Base-by-base conservation (phyloP, 2,797 vertebrate species). In the Odontamblyopus lacepedii region DNA sequence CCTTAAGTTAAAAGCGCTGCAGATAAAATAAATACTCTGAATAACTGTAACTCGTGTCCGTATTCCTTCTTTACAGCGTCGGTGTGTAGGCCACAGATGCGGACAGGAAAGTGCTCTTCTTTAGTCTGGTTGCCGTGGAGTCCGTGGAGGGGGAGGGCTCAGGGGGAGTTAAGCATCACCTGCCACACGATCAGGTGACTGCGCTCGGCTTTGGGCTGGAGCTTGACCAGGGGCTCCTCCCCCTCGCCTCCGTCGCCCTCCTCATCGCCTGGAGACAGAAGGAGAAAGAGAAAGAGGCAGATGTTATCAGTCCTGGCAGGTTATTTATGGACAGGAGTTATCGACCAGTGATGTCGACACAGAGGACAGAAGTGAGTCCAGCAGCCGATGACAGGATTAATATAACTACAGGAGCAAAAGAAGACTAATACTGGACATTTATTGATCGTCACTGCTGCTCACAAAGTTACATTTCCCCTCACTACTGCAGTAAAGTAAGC, bases 141-240 rank as follows among this genome's bases (percentile, higher is more conserved):
- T 19, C 19, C 18, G 6, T 7, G 0, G 18, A 8, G 2, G 19
- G 80, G 64, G 44, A 16, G 30, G 70, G 65, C 56, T 98, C 93
- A 98, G 86, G 96, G 94, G 57, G 81, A 94, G 78, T 85, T 89
- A 67, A 73, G 89, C 86, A 95, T 89, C 80, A 98, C 94, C 93
- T 98, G 97, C 98, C 98, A 99, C 70, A 99, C 97, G 67, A 99
- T 98, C 70, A 99, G 95, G 90, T 99, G 98, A 93, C 97, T 98
- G 82, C 97, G 95, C 89, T 99, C 98, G 0, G 97, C 96, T 94
- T 97, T 97, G 87, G 96, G 94, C 91, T 98, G 95, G 76, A 98
- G 93, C 53, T 95, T 96, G 83, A 98, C 86, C 62, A 94, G 90
- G 71, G 95, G 91, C 73, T 95, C 94, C 16, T 94, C 94, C 5